Evolutionary conservation across 2,113 vertebrate species (phyloP), one percentile per base, ranked within the genome.

Genomic region (Bambusicola thoracicus): DNA sequence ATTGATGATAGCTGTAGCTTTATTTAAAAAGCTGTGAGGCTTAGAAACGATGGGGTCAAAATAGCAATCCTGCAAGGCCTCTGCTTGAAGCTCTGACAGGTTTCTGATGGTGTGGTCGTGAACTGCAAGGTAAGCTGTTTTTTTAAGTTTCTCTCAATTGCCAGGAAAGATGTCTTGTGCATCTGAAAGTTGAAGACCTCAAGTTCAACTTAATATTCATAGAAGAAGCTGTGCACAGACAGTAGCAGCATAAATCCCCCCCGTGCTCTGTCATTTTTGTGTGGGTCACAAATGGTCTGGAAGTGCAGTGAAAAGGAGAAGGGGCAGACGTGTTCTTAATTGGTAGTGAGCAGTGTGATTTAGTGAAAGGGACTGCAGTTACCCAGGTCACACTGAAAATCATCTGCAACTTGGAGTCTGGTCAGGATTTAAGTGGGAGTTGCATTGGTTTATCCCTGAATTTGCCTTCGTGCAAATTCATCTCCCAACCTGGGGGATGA

Each of bases 381-480:
- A 14, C 46, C 40, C 25, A 38, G 16, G 13, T 6, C 2, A 2
- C 17, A 5, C 25, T 51, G 62, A 41, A 82, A 6, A 18, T 11
- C 8, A 7, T 72, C 84, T 38, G 5, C 17, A 49, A 4, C 40
- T 62, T 0, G 0, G 8, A 73, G 59, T 12, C 44, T 34, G 11
- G 2, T 6, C 56, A 40, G 40, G 48, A 41, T 90, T 79, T 85
- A 17, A 77, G 56, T 30, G 30, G 84, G 32, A 56, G 5, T 44
- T 12, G 27, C 24, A 16, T 32, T 36, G 18, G 3, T 59, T 78
- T 70, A 16, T 78, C 81, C 44, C 48, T 66, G 48, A 66, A 36
- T 30, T 85, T 87, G 4, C 6, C 11, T 91, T 13, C 4, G 0
- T 43, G 49, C 27, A 56, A 17, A 27, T 27, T 51, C 49, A 51